Conservation (phyloP, 2,113 vertebrate genomes). For the Scalopus aquaticus region DNA sequence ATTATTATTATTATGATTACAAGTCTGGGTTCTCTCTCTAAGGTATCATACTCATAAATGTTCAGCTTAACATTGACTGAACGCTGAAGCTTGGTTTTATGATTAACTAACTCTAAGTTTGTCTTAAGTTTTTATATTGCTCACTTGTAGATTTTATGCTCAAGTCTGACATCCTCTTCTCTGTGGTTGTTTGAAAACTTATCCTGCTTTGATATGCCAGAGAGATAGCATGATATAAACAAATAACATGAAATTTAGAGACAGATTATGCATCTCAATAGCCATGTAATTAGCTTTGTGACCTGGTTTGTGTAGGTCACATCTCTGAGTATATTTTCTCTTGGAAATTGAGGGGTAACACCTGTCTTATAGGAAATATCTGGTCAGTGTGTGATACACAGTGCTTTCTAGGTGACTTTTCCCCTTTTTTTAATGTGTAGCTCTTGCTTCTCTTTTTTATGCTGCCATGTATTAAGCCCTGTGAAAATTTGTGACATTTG, state of each 20-base stretch:
- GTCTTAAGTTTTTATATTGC: constrained; percentile 64
- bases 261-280: constrained; percentile 4
- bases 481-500: not conserved
- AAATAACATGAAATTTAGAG: not conserved
- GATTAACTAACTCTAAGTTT: constrained; percentile 65
- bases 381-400: not conserved
- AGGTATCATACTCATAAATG: constrained; percentile 53
- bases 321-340: not conserved
- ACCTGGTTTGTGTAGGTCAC: not conserved
- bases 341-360: constrained; percentile 17
- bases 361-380: constrained; percentile 21
- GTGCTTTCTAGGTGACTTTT: not conserved
- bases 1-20: constrained; percentile 38
- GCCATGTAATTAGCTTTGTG: constrained; percentile 9
- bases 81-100: constrained; percentile 64
- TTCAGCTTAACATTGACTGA: constrained; percentile 53
- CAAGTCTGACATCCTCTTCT: not conserved
- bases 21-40: constrained; percentile 53
- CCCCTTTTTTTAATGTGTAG: not conserved
- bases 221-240: not conserved
- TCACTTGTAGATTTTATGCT: constrained; percentile 59
- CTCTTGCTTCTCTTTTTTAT: not conserved
- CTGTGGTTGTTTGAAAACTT: constrained; percentile 59
- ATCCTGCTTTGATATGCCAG: not conserved
- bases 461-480: not conserved